Base-by-base conservation (phyloP, 1,140 invertebrate species). In the Cotesia chilonis region DNA sequence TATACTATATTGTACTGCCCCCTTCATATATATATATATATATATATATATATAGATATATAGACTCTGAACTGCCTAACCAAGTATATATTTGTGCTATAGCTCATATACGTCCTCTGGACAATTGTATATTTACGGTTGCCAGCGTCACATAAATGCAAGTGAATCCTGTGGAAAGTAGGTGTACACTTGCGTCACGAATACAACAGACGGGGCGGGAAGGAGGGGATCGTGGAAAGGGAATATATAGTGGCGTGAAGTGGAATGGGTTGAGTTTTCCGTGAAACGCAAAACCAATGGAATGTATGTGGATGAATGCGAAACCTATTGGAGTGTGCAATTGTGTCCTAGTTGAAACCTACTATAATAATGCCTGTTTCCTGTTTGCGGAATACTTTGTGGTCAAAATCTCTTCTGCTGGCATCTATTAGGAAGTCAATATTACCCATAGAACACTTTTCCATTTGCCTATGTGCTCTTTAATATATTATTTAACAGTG, bases 321-420 rank as follows among this genome's bases (percentile, higher is more conserved):
- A 72, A 52, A 76, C 65, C 69, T 75, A 80, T 82, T 73, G 77
- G 75, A 78, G 70, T 72, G 79, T 77, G 75, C 74, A 79, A 81
- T 76, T 76, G 79, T 77, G 5, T 47, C 41, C 41, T 47, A 47
- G 41, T 47, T 47, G 5, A 6, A 47, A 47, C 81, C 77, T 81
- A 54, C 41, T 28, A 79, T 82, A 55, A 17, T 77, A 74, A 69
- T 78, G 71, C 75, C 79, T 81, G 80, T 76, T 80, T 80, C 75
- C 72, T 77, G 75, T 81, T 84, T 83, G 79, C 68, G 78, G 78
- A 77, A 61, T 82, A 84, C 78, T 82, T 82, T 82, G 79, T 75
- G 80, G 80, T 66, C 68, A 73, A 72, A 81, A 81, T 80, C 54
- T 79, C 76, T 79, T 55, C 76, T 9, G 6, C 2, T 10, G 10